Evolutionary conservation across 2,113 vertebrate species (phyloP).

Genomic region (Sterna hirundo): DNA sequence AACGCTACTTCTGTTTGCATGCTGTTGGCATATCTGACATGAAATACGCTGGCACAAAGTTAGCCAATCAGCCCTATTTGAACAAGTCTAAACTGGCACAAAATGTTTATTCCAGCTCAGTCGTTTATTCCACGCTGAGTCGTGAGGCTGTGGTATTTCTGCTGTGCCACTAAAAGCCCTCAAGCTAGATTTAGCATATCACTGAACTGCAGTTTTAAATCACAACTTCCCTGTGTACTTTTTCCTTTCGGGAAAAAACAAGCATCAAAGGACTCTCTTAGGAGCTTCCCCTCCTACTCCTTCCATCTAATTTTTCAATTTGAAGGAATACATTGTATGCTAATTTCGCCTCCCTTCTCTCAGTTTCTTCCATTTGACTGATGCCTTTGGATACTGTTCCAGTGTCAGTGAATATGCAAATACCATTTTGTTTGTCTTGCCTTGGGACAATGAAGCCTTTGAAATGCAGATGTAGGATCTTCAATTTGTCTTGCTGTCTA

Average conservation of each 20-base stretch:
- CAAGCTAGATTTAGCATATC: not conserved
- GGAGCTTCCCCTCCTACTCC: not conserved
- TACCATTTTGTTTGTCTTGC: constrained; percentile 34
- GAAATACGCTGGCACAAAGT: not conserved
- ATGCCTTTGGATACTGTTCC: constrained; percentile 25
- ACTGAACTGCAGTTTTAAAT: constrained; percentile 16
- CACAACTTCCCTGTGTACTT: not conserved
- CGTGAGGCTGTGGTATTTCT: not conserved
- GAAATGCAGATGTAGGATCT: constrained; percentile 50
- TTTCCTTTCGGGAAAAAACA: not conserved
- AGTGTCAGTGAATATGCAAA: constrained; percentile 45
- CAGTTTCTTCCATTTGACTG: not conserved
- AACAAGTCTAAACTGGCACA: not conserved
- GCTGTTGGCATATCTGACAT: not conserved
- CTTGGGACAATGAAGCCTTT: constrained; percentile 44
- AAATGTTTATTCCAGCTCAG: not conserved
- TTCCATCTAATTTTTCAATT: constrained; percentile 23
- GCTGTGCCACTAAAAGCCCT: not conserved
- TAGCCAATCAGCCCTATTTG: not conserved
- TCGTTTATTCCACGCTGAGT: not conserved
- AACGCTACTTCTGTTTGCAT: not conserved
- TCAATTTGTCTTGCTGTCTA: constrained; percentile 22
- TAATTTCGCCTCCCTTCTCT: constrained; percentile 17
- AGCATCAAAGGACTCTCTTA: constrained; percentile 23
- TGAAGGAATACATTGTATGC: not conserved